Evolutionary conservation across 1,140 invertebrate genomes (phyloP).

Genomic region (Linepithema humile): DNA sequence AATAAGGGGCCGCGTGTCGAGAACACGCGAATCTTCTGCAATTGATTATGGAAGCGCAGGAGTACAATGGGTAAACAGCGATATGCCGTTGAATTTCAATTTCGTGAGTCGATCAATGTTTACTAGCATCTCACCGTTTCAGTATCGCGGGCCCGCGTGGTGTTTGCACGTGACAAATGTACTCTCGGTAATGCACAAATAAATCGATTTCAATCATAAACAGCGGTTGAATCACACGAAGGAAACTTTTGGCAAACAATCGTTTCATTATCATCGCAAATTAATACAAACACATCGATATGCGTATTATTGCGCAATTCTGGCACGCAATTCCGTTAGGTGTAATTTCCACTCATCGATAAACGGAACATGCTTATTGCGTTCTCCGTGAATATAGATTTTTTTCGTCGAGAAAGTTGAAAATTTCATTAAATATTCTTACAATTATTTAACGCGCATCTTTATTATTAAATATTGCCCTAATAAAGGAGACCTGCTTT

Average conservation of each 20-base stretch:
- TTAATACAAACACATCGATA: conserved; percentile 57
- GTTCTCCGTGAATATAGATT: too few species aligned
- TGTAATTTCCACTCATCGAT: conserved; percentile 26
- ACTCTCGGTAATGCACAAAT: conserved; percentile 11
- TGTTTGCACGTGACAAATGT: conserved; percentile 51
- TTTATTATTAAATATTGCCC: too few species aligned
- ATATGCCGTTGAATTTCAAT: conserved; percentile 62
- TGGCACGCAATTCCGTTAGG: background rate
- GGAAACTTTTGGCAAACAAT: conserved; percentile 68
- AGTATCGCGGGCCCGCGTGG: conserved; percentile 22
- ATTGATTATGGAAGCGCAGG: conserved; percentile 38
- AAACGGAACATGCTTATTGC: background rate
- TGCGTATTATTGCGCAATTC: conserved; percentile 12
- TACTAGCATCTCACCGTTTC: conserved; percentile 49
- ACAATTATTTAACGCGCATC: too few species aligned
- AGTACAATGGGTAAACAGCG: conserved; percentile 48
- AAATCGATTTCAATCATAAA: conserved; percentile 74
- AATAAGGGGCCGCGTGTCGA: background rate
- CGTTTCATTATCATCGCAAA: conserved; percentile 71
- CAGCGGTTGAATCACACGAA: conserved; percentile 52
- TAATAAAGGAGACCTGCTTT: too few species aligned
- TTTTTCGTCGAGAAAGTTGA: too few species aligned
- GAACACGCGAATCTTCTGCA: conserved; percentile 8
- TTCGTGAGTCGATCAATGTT: conserved; percentile 59
- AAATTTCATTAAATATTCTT: too few species aligned